Evolutionary conservation across 2,113 vertebrate species (phyloP).

Genomic region (Sapajus apella): DNA sequence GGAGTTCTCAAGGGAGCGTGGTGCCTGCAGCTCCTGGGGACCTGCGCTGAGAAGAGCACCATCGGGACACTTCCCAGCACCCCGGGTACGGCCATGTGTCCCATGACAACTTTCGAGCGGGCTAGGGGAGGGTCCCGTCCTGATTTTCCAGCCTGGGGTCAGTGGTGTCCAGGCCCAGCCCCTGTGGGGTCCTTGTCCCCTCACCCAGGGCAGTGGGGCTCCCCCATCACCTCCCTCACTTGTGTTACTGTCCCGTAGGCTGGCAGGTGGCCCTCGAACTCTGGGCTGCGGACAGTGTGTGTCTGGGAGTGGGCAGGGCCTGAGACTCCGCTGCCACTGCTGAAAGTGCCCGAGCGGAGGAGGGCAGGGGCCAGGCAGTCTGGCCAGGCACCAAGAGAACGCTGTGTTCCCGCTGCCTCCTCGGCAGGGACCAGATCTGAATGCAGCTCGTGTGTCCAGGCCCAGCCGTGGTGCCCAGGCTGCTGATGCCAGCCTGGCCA

Average conservation of each 20-base stretch:
- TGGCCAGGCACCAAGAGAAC: conserved; percentile 44
- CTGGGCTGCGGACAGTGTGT: not conserved
- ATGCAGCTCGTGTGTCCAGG: not conserved
- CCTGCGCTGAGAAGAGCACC: accelerated
- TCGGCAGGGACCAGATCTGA: not conserved
- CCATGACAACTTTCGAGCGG: not conserved
- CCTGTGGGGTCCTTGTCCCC: not conserved
- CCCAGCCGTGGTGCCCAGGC: accelerated
- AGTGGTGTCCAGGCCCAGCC: not conserved
- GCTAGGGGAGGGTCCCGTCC: not conserved
- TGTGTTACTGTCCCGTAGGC: not conserved
- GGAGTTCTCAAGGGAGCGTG: not conserved
- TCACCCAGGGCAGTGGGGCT: accelerated
- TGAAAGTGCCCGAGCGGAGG: accelerated
- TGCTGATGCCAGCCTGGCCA: not conserved
- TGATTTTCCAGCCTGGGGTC: too few species aligned
- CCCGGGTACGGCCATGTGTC: not conserved
- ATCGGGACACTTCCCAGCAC: not conserved
- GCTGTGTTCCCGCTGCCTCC: not conserved
- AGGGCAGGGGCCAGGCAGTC: not conserved
- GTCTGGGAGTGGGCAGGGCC: not conserved
- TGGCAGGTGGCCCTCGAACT: accelerated
- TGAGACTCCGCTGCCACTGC: not conserved
- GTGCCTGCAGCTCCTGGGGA: not conserved
- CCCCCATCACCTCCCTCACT: not conserved